Evolutionary conservation across 2,113 vertebrate species (phyloP).

Genomic region (Chaetodon auriga): DNA sequence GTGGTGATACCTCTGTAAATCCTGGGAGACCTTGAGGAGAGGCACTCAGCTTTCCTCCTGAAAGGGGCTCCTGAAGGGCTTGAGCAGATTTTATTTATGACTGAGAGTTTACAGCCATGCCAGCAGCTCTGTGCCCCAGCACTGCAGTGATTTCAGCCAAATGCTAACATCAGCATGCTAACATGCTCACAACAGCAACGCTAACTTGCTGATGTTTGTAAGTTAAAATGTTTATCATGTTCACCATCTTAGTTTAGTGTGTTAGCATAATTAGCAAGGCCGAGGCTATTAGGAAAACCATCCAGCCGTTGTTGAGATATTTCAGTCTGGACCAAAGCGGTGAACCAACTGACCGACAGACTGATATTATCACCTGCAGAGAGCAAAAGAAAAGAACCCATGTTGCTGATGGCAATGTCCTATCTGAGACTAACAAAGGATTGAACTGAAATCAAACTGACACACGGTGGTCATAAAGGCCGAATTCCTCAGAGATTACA

Average conservation of each 20-base stretch:
- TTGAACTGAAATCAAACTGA: neutral
- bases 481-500: conserved; percentile 3
- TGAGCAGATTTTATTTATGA: too few species aligned
- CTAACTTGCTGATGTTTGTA: neutral
- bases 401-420: neutral
- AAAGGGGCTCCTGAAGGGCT: neutral
- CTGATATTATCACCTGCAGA: neutral
- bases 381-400: neutral
- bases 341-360: neutral
- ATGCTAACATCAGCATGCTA: neutral
- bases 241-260: neutral
- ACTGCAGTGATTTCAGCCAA: neutral
- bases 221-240: neutral
- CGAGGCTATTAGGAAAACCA: neutral
- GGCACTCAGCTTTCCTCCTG: neutral
- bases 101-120: neutral
- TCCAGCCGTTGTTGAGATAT: neutral
- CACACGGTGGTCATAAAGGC: conserved; percentile 7
- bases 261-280: neutral
- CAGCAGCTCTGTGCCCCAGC: neutral
- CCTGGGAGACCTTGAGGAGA: neutral
- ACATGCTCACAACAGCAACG: neutral
- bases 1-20: neutral
- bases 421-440: neutral
- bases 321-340: neutral